Percentiles rank a stretch among this genome's conserved stretches.
Conservation (phyloP, 2,888 invertebrate genomes). For the Brachyptera risi region DNA sequence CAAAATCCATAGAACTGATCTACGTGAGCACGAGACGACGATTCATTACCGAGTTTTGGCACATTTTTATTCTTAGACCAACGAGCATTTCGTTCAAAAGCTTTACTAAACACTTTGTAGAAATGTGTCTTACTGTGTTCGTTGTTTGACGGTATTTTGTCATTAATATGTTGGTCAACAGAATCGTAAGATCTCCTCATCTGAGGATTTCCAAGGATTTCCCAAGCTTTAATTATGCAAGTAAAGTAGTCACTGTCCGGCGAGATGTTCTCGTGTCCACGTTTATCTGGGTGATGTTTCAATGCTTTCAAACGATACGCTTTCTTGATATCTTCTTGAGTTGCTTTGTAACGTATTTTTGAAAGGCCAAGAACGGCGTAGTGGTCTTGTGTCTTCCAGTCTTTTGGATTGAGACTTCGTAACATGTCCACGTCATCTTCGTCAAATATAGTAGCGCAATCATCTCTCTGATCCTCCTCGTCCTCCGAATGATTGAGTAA, state of each 20-base stretch:
- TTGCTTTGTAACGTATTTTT: conserved; percentile 75
- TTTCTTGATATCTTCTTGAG: conserved; percentile 88
- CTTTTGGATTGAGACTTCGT: conserved; percentile 85
- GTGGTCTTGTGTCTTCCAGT: conserved; percentile 96
- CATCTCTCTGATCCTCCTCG: too few relatives aligned
- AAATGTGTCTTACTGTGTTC: conserved; percentile 75
- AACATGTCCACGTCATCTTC: conserved; percentile 78
- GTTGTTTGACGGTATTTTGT: conserved; percentile 70
- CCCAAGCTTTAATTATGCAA: conserved; percentile 97
- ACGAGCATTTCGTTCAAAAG: conserved; percentile 73
- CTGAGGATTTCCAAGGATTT: conserved; percentile 74
- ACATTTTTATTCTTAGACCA: conserved; percentile 89
- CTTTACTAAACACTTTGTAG: conserved; percentile 49
- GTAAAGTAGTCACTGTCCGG: conserved; percentile 96
- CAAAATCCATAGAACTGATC: conserved; percentile 97
- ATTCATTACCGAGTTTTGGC: conserved; percentile 74
- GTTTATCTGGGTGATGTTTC: conserved; percentile 96
- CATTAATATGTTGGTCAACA: conserved; percentile 91
- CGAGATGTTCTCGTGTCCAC: conserved; percentile 82
- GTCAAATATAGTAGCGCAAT: too few relatives aligned
- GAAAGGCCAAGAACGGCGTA: conserved; percentile 91
- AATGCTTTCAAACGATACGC: conserved; percentile 86
- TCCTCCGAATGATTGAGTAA: too few relatives aligned
- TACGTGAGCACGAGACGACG: conserved; percentile 76
- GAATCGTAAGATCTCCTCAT: conserved; percentile 92